Evolutionary conservation across 1,140 invertebrate species (phyloP), one percentile per base, ranked within the genome.

Genomic region (Trinorchestia longiramus): DNA sequence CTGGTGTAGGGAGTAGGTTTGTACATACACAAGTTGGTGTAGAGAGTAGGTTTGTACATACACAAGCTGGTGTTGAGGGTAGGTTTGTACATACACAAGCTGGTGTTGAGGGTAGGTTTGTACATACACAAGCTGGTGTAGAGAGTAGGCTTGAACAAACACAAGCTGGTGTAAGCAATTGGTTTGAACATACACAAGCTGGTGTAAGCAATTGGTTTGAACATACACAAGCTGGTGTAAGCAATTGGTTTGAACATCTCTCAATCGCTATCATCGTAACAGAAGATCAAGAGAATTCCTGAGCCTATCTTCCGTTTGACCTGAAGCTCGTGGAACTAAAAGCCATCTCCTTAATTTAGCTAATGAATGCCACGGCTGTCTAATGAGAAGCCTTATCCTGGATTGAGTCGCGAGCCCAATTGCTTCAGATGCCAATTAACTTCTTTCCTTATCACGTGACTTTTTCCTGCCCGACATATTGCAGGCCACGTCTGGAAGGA

Each of bases 361-460:
- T 77, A 77, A 77, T 77, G 62, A 77, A 77, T 77, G 62, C 62
- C 62, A 77, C 62, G 62, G 11, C 62, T 77, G 62, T 77, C 62
- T 77, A 77, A 77, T 77, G 62, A 77, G 62, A 77, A 77, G 62
- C 62, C 62, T 77, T 23, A 77, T 77, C 62, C 62, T 23, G 62
- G 62, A 36, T 77, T 77, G 62, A 77, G 62, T 77, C 62, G 8
- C 62, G 62, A 77, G 62, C 62, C 62, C 62, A 77, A 77, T 77
- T 77, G 62, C 62, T 77, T 77, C 62, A 77, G 62, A 77, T 77
- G 62, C 62, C 62, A 77, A 77, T 77, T 77, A 77, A 77, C 62
- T 77, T 77, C 62, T 77, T 77, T 77, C 62, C 15, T 77, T 77
- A 77, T 77, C 1, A 77, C 15, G 28, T 36, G 62, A 77, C 62